A percentile compares a stretch with the other conserved stretches of the same genome.
These are phyloP conservation scores for Dynastes tityus DNA, from an alignment of 2,888 invertebrate genomes.

Conservation along the genomic window DNA sequence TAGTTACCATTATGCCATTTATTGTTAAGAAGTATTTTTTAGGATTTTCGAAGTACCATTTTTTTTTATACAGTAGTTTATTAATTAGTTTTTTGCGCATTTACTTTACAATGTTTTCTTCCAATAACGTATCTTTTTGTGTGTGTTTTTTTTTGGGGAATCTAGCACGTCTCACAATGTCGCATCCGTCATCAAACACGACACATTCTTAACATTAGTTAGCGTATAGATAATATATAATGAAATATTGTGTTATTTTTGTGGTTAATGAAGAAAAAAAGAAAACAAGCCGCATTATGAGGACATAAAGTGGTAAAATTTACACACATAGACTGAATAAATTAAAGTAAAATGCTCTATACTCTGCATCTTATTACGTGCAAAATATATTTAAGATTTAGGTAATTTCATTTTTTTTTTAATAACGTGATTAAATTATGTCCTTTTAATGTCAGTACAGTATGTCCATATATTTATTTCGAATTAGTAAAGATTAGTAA, in stretches of 20 bases:
- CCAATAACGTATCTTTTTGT: neutral
- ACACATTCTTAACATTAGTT: conserved; percentile 56
- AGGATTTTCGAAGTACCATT: conserved; percentile 41
- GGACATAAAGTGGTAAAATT: conserved; percentile 50
- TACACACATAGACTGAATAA: conserved; percentile 42
- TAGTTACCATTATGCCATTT: conserved; percentile 57
- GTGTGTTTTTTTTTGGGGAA: conserved; percentile 29
- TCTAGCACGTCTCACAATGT: conserved; percentile 34
- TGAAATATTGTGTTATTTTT: conserved; percentile 57
- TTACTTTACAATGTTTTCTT: conserved; percentile 26
- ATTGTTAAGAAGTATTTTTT: conserved; percentile 46
- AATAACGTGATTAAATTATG: conserved; percentile 36
- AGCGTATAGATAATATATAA: conserved; percentile 56
- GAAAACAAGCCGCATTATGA: conserved; percentile 52
- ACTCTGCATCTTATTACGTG: conserved; percentile 38
- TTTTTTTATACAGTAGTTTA: conserved; percentile 40
- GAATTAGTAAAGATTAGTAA: neutral
- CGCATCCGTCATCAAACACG: conserved; percentile 49
- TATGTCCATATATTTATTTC: conserved; percentile 43
- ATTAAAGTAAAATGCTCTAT: conserved; percentile 32
- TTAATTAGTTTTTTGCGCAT: conserved; percentile 23
- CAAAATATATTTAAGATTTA: conserved; percentile 37
- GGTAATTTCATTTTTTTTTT: conserved; percentile 24
- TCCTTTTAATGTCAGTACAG: conserved; percentile 46
- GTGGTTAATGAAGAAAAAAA: conserved; percentile 47